Evolutionary conservation across 37 sponge, comb jelly and placozoan genomes (phyloP).

Genomic region (Chondrilla cf. caribensis): DNA sequence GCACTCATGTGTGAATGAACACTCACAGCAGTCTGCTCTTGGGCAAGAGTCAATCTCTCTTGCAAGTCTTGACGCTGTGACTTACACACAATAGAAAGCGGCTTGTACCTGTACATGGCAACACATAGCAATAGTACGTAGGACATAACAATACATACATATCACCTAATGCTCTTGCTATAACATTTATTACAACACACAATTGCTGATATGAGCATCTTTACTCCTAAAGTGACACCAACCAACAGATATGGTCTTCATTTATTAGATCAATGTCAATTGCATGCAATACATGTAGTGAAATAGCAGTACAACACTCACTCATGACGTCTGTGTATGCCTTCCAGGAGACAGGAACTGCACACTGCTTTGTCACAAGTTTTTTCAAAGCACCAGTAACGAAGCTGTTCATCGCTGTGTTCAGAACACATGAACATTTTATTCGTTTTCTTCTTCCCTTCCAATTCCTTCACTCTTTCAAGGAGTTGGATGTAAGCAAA

Average conservation of each 20-base stretch:
- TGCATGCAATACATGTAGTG: no score
- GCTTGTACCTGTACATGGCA: neutral
- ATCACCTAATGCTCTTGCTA: no score
- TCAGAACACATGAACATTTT: constrained; percentile 45
- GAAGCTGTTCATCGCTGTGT: constrained; percentile 57
- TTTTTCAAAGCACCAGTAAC: constrained; percentile 38
- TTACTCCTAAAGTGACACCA: no score
- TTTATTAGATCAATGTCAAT: no score
- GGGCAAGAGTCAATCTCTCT: neutral
- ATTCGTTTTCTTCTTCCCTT: neutral
- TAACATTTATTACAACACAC: no score
- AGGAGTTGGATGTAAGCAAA: constrained; percentile 48
- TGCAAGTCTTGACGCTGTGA: neutral
- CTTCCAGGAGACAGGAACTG: constrained; percentile 64
- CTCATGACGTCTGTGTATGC: constrained; percentile 56
- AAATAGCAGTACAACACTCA: constrained; percentile 12
- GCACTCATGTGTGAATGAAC: no score
- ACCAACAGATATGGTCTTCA: no score
- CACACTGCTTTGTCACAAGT: constrained; percentile 48
- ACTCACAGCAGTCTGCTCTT: neutral
- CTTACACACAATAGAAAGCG: neutral
- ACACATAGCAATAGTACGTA: no score
- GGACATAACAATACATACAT: no score
- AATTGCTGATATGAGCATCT: no score
- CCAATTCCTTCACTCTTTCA: neutral